These are phyloP conservation scores for Hydractinia echinata DNA, from an alignment of 30 jellyfish, hydroid and myxozoan genomes.

Conservation along the genomic window DNA sequence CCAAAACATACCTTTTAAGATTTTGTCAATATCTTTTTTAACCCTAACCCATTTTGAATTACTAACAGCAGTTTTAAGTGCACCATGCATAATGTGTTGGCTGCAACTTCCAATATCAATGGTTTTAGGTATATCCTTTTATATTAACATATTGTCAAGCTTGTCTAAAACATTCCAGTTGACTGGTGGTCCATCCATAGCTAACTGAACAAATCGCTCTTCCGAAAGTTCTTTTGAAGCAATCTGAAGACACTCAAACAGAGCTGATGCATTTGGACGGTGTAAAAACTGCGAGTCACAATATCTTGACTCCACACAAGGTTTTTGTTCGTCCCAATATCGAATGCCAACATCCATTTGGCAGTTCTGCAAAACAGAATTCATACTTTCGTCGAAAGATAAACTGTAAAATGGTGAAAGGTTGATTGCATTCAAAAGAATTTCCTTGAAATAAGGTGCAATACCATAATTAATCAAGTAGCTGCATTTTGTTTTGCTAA, in stretches of 20 bases:
- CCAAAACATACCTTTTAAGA: neutral
- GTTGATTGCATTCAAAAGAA: neutral
- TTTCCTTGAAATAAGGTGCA: conserved; percentile 9
- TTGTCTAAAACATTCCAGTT: conserved; percentile 15
- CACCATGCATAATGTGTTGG: conserved; percentile 2
- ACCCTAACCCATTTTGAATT: conserved; percentile 14
- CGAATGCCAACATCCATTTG: neutral
- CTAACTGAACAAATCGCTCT: neutral
- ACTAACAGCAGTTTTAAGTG: conserved; percentile 5
- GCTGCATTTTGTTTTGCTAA: neutral
- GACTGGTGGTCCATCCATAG: conserved; percentile 15
- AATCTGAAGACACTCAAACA: neutral
- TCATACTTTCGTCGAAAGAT: conserved; percentile 1
- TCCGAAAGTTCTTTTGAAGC: neutral
- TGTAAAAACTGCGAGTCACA: neutral
- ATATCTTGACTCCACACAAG: neutral
- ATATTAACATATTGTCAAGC: neutral
- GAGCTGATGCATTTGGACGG: neutral
- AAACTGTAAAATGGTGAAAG: neutral
- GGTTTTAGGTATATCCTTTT: neutral
- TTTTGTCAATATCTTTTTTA: conserved; percentile 8
- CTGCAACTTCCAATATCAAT: conserved; percentile 22
- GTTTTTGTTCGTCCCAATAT: neutral
- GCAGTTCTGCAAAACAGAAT: neutral
- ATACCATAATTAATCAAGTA: neutral